Base-by-base conservation (phyloP, 2,797 vertebrate species). In the Novumbra hubbsi region DNA sequence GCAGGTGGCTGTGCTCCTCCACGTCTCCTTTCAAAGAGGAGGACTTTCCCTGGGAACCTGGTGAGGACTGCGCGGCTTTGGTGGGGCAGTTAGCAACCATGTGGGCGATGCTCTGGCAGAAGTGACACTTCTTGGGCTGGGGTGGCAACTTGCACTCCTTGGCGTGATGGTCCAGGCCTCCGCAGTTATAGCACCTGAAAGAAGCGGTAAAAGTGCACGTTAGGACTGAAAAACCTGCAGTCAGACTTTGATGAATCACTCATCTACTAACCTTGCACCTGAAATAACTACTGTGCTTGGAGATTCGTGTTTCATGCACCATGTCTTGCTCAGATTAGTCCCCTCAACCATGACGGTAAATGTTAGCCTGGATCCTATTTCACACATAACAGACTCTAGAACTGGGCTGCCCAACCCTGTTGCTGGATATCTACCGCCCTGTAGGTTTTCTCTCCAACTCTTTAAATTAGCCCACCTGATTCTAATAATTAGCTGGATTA, bases 71-170 rank as follows among this genome's bases (percentile, higher is more conserved):
- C 91, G 96, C 95, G 80, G 95, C 93, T 94, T 97, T 98, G 72
- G 90, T 83, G 17, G 96, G 96, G 86, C 97, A 99, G 76, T 93
- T 96, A 86, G 97, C 97, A 7, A 99, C 95, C 97, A 99, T 99
- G 90, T 99, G 97, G 76, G 93, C 92, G 24, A 97, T 94, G 88
- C 96, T 99, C 89, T 99, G 97, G 94, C 98, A 99, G 92, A 95
- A 99, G 90, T 99, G 97, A 91, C 97, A 99, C 90, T 96, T 98
- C 90, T 99, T 99, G 73, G 97, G 97, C 92, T 99, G 96, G 0
- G 98, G 96, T 0, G 97, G 96, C 62, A 99, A 88, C 83, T 96
- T 98, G 92, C 97, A 99, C 86, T 99, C 97, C 89, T 99, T 99
- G 90, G 97, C 97, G 27, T 98, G 97, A 82, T 99, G 97, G 88